Percentiles rank a stretch among this genome's conserved stretches.
Evolutionary conservation across 2,888 invertebrate species (phyloP).

Genomic region (Eupithecia subumbrata): DNA sequence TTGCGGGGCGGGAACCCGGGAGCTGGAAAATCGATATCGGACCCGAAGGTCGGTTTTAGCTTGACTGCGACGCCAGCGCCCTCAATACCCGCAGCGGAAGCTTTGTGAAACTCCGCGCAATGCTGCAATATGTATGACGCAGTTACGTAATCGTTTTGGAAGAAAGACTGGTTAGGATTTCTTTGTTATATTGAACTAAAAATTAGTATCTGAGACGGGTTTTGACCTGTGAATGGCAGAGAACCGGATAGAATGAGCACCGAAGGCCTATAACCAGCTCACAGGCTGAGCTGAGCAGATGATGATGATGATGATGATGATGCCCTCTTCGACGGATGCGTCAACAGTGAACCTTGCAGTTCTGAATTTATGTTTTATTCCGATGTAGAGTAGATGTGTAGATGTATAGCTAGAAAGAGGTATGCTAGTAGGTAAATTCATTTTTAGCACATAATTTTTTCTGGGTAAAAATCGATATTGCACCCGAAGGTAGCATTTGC

Average conservation of each 20-base stretch:
- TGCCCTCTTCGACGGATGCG: no score
- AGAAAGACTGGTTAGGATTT: background rate
- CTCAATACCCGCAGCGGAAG: background rate
- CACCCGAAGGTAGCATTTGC: background rate
- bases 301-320: no score
- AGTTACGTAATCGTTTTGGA: background rate
- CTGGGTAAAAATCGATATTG: background rate
- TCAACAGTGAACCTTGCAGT: no score
- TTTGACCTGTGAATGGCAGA: no score
- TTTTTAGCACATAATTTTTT: background rate
- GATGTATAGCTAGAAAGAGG: background rate
- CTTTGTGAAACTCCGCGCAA: background rate
- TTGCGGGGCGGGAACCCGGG: background rate
- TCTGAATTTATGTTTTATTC: no score
- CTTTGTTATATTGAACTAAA: background rate
- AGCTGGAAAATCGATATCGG: slow-evolving; percentile 5
- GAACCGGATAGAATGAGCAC: no score
- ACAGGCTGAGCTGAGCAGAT: no score
- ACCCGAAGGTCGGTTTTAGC: background rate
- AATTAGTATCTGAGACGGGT: no score
- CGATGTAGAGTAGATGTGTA: no score
- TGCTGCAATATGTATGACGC: background rate
- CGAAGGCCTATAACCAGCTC: no score
- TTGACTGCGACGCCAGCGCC: background rate
- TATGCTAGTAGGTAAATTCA: no score